Evolutionary conservation across 2,797 vertebrate species (phyloP), one percentile per base, ranked within the genome.

Genomic region (Cyclopterus lumpus): DNA sequence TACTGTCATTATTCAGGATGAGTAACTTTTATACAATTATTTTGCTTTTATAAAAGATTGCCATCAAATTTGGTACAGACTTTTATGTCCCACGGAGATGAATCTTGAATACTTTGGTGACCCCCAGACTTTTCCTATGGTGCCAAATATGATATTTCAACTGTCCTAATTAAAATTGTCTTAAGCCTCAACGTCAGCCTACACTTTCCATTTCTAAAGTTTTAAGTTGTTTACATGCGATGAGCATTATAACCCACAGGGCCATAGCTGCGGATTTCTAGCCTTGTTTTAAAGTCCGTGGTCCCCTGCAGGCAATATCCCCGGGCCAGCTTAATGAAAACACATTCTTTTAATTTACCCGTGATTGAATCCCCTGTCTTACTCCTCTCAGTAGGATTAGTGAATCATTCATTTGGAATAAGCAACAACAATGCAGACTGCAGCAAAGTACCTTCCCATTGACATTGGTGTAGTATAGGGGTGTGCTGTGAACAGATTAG

Each of bases 381-480:
- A 20, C 58, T 70, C 44, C 48, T 49, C 73, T 66, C 51, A 32
- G 1, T 49, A 20, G 42, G 42, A 65, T 82, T 66, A 46, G 69
- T 55, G 42, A n/a, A 24, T 80, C 79, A 57, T 61, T 7, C 1
- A 32, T 78, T 73, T 36, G 24, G 60, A 83, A 60, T 64, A 71
- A 73, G 40, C 64, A 75, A 53, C 63, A 79, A 51, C 36, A 71
- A 7, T 49, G 48, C 9, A n/a, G 20, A 57, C 46, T 53, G 51
- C 3, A 28, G 34, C 26, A 49, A 53, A 67, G 28, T 8, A 49
- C 18, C 20, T 51, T 55, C 14, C 15, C 32, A 16, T 70, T 71
- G 24, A 66, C 61, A 49, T 46, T 11, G 44, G 49, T 15, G 49
- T 63, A 51, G 3, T 3, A 51, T 44, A 77, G 57, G 10, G 7